Conservation (phyloP, 2,888 invertebrate genomes). For the Leucozona laternaria region DNA sequence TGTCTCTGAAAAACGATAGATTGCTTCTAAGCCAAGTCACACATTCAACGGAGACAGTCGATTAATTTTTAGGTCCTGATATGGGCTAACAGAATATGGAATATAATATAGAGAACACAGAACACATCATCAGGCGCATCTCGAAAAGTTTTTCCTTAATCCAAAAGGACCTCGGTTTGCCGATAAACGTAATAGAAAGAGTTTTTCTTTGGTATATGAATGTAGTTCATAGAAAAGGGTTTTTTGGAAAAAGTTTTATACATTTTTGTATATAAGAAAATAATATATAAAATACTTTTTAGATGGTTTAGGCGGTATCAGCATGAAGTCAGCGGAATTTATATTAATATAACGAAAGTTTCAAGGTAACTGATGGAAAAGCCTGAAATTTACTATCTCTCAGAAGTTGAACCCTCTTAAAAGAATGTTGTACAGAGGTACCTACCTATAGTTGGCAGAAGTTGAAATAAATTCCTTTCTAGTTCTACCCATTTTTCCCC, state of each 20-base stretch:
- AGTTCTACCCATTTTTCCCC: neutral
- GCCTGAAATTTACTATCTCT: neutral
- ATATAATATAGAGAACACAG: no score
- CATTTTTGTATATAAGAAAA: neutral
- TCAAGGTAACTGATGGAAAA: conserved; percentile 15
- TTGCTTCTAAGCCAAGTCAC: conserved; percentile 15
- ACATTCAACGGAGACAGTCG: conserved; percentile 16
- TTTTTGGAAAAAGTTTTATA: conserved; percentile 3
- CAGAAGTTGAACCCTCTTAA: neutral
- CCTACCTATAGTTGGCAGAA: neutral
- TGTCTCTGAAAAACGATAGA: conserved; percentile 35
- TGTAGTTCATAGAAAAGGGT: neutral
- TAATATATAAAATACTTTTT: conserved; percentile 7
- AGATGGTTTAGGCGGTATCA: neutral
- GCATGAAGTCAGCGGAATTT: conserved; percentile 39
- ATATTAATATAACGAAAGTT: conserved; percentile 59
- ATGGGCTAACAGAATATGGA: neutral
- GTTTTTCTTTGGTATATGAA: neutral
- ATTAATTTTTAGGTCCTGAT: conserved; percentile 18
- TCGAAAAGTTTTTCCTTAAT: neutral
- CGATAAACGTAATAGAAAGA: neutral
- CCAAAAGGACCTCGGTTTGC: neutral
- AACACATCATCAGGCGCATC: neutral
- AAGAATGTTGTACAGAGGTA: neutral
- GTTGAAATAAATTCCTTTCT: conserved; percentile 9